Evolutionary conservation across 2,113 vertebrate species (phyloP).

Genomic region (Apistogramma diplotaenia): DNA sequence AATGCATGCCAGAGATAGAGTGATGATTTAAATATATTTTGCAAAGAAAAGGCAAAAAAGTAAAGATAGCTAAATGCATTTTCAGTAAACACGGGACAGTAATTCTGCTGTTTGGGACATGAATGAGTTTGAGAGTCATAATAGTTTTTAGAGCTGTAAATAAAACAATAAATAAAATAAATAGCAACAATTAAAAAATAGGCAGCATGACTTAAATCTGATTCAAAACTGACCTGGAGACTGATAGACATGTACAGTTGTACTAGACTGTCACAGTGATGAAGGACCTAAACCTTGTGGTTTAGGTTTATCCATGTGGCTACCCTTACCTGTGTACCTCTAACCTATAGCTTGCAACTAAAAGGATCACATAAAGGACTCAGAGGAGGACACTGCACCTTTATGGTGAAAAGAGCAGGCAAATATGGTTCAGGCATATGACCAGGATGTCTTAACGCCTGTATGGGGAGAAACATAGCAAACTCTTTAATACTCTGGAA

Average conservation of each 20-base stretch:
- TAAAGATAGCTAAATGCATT: background rate
- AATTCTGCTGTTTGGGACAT: background rate
- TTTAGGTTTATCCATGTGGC: background rate
- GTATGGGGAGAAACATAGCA: background rate
- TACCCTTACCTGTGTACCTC: background rate
- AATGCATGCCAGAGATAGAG: background rate
- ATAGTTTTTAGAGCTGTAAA: no score
- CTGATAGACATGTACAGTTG: no score
- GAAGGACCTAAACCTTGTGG: background rate
- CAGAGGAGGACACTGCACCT: background rate
- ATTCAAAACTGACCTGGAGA: no score
- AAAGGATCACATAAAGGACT: background rate
- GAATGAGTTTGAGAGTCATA: background rate
- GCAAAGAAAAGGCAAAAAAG: background rate
- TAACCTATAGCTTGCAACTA: background rate
- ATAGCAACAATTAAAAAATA: no score
- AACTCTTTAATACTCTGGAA: background rate
- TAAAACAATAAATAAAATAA: no score
- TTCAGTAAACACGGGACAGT: background rate
- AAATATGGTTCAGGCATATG: background rate
- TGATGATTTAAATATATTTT: background rate
- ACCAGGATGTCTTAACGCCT: background rate
- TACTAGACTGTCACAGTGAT: background rate
- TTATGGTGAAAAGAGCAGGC: background rate
- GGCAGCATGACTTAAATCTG: no score